Conservation (phyloP, 2,113 vertebrate species). For the Embiotoca jacksoni region DNA sequence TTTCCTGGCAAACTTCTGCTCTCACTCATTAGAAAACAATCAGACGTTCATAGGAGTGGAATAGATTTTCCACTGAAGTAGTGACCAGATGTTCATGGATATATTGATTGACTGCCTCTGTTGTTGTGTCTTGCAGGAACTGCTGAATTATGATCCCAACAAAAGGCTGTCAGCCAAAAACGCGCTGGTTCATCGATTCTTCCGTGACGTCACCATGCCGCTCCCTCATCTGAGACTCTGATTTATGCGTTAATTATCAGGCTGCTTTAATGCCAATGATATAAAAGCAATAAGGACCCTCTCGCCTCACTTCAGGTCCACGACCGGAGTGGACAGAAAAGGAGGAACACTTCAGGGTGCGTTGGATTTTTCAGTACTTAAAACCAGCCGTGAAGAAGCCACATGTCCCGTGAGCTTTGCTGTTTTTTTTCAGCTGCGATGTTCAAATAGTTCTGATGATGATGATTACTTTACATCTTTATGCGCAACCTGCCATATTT, state of each 20-base stretch:
- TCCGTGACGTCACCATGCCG: slow-evolving; percentile 93
- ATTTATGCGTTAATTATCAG: slow-evolving; percentile 39
- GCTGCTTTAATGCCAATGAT: slow-evolving; percentile 16
- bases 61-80: too few species aligned
- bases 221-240: slow-evolving; percentile 90
- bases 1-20: not conserved
- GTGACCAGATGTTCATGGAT: too few species aligned
- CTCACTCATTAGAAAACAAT: too few species aligned
- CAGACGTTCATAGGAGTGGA: too few species aligned
- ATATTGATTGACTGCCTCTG: not conserved
- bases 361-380: slow-evolving; percentile 29
- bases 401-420: slow-evolving; percentile 23
- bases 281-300: slow-evolving; percentile 49
- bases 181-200: slow-evolving; percentile 92
- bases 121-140: slow-evolving; percentile 84
- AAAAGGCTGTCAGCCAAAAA: slow-evolving; percentile 95
- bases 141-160: slow-evolving; percentile 95
- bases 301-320: not conserved
- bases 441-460: slow-evolving; percentile 29
- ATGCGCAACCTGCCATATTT: slow-evolving; percentile 40
- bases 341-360: slow-evolving; percentile 42
- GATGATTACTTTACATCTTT: slow-evolving; percentile 49
- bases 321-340: slow-evolving; percentile 30
- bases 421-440: slow-evolving; percentile 17
- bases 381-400: slow-evolving; percentile 37